A percentile compares a stretch with the other conserved stretches of the same genome.
Conservation (phyloP, 2,797 vertebrate genomes). For the Myotis vivesi region DNA sequence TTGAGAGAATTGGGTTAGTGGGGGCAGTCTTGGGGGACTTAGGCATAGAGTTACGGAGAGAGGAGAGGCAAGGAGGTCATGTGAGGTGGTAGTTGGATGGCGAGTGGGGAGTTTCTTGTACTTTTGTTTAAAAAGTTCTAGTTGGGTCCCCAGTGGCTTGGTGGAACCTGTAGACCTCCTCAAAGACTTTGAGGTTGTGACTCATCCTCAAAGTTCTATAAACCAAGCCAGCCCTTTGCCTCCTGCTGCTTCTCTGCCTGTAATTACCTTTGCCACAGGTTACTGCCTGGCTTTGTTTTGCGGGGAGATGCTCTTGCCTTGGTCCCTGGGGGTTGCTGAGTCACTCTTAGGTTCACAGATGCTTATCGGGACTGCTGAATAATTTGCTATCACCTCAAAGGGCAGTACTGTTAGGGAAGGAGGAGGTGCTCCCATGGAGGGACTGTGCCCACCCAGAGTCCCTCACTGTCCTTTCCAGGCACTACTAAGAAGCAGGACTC, state of each 20-base stretch:
- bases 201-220: slow-evolving; percentile 71
- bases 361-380: neutral
- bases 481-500: neutral
- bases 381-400: neutral
- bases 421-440: too few species aligned
- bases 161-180: slow-evolving; percentile 69
- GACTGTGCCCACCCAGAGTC: neutral
- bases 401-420: neutral
- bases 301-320: slow-evolving; percentile 72
- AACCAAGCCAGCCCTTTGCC: slow-evolving; percentile 74
- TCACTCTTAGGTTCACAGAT: slow-evolving; percentile 55
- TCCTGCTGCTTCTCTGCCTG: slow-evolving; percentile 52
- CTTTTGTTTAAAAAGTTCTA: slow-evolving; percentile 24
- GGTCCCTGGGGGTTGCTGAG: slow-evolving; percentile 70
- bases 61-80: neutral
- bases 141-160: neutral
- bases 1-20: neutral
- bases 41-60: neutral
- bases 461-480: neutral
- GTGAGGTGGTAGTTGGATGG: too few species aligned
- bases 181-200: slow-evolving; percentile 79
- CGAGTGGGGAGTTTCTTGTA: neutral
- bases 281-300: slow-evolving; percentile 72
- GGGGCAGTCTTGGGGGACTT: too few species aligned
- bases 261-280: slow-evolving; percentile 78